Base-by-base conservation (phyloP, 2,113 vertebrate genomes). In the Ageneiosus marmoratus region DNA sequence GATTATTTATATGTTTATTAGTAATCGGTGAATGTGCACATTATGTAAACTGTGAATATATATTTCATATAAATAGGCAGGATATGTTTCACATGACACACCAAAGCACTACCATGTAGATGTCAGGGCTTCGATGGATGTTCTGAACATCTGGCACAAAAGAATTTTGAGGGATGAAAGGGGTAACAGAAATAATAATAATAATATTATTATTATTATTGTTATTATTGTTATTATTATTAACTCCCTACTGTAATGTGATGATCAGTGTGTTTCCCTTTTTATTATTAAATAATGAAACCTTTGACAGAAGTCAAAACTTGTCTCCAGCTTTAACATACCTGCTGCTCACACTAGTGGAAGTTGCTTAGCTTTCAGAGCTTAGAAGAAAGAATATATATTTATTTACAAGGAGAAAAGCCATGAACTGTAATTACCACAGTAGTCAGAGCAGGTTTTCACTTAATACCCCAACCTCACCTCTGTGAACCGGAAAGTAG, bases 1-100 rank as follows among this genome's bases (percentile, higher is more conserved):
- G 56, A 55, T 44, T n/a, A 77, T 65, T 18, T 53, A 73, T 27
- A 72, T 48, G 29, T 65, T 73, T 48, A 44, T 46, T 27, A 48
- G 53, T 65, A 67, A 69, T 15, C 3, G 12, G n/a, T 46, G 34
- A 77, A 67, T 10, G 24, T 77, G 82, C 60, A 62, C 41, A 75
- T 63, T 5, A 29, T 82, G n/a, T n/a, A 27, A 29, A 67, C 81
- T 77, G 58, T 83, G 58, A 53, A 77, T 55, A 56, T 55, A 56
- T 24, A 44, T 62, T 82, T 82, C 44, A 50, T 34, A 16, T 50
- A 41, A 74, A 50, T 18, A 79, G 1, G 20, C 50, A 79, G 51
- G 24, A 18, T 4, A 4, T 82, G 55, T 74, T 24, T 48, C n/a
- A 73, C 74, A 48, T 32, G 4, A 58, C 16, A 18, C 63, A 53